Conservation (phyloP, 2,888 invertebrate species). For the Achlya flavicornis region DNA sequence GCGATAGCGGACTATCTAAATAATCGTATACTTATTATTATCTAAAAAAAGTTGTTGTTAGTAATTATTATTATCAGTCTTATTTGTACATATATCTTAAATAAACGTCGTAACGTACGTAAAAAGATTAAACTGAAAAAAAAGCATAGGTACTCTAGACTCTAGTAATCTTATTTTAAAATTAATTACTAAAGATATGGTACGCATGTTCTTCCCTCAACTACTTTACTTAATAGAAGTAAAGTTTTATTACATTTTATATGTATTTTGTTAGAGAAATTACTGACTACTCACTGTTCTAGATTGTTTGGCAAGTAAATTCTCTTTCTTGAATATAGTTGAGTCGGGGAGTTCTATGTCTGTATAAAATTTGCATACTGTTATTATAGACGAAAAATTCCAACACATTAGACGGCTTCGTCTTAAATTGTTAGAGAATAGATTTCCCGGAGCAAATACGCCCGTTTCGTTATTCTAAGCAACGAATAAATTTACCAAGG, state of each 20-base stretch:
- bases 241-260: too few relatives aligned
- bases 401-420: constrained; percentile 71
- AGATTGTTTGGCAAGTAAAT: constrained; percentile 12
- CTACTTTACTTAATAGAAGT: background rate
- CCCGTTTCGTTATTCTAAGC: constrained; percentile 80
- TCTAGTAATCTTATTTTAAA: background rate
- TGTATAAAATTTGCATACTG: constrained; percentile 60
- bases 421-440: constrained; percentile 79
- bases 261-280: background rate
- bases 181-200: background rate
- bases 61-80: too few relatives aligned
- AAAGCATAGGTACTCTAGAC: too few relatives aligned
- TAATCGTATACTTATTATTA: constrained; percentile 13
- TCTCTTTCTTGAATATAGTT: constrained; percentile 5
- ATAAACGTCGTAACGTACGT: too few relatives aligned
- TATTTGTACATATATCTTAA: too few relatives aligned
- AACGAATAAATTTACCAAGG: constrained; percentile 79
- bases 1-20: constrained; percentile 36
- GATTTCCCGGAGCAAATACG: constrained; percentile 76
- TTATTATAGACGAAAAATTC: constrained; percentile 75
- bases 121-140: too few relatives aligned
- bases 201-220: background rate
- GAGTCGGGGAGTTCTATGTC: constrained; percentile 27
- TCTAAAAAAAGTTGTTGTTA: too few relatives aligned
- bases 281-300: background rate